phyloP scores from a whole-genome alignment of 2,888 invertebrate genomes.

The Mythimna loreyi region DNA sequence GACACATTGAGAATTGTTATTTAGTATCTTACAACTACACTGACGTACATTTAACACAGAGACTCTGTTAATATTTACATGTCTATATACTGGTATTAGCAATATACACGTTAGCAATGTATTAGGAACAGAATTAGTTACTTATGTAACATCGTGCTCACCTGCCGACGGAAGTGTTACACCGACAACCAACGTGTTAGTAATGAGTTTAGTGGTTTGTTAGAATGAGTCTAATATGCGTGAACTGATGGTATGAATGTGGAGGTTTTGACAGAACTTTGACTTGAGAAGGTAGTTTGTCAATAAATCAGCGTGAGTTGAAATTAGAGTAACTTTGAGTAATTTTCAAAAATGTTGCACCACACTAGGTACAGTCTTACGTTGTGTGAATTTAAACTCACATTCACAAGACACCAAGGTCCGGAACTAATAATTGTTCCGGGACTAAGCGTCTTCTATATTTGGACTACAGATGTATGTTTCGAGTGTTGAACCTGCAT shows the following conservation, averaged over 20 bases:
- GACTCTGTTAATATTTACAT: conserved; percentile 68
- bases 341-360: neutral
- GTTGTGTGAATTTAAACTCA: too few species aligned
- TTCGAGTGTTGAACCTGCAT: too few species aligned
- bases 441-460: too few species aligned
- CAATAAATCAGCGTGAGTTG: neutral
- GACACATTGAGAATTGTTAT: conserved; percentile 47
- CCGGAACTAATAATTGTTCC: too few species aligned
- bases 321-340: neutral
- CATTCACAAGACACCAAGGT: too few species aligned
- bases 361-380: too few species aligned
- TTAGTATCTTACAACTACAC: conserved; percentile 40
- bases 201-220: conserved; percentile 57
- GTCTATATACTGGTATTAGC: conserved; percentile 72
- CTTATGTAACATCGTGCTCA: conserved; percentile 55
- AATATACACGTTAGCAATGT: conserved; percentile 84
- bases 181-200: conserved; percentile 62
- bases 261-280: conserved; percentile 51
- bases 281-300: neutral
- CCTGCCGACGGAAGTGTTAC: conserved; percentile 43
- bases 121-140: conserved; percentile 45
- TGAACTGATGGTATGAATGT: conserved; percentile 45
- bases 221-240: conserved; percentile 52
- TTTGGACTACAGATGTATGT: too few species aligned
- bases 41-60: conserved; percentile 48